Percentiles rank a stretch among this genome's conserved stretches.
Evolutionary conservation across 2,888 invertebrate species (phyloP).

Genomic region (Leptarthrus brevirostris): DNA sequence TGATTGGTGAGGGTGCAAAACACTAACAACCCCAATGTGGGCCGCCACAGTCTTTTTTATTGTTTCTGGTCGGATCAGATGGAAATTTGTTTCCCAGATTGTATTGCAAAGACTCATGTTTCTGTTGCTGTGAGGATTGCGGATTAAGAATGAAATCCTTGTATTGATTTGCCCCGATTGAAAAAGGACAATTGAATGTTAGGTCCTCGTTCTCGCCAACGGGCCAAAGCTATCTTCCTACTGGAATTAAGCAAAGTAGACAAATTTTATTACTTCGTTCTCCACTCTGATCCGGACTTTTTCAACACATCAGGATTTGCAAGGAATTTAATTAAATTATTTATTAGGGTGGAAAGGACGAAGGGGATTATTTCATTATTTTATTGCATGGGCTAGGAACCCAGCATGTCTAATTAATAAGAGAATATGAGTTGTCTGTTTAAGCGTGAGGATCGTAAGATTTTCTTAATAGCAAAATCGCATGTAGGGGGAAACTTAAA

Average conservation of each 20-base stretch:
- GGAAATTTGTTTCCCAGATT: constrained; percentile 26
- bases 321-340: constrained; percentile 50
- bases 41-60: constrained; percentile 44
- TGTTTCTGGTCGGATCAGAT: constrained; percentile 39
- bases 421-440: too few species aligned
- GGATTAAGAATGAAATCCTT: constrained; percentile 38
- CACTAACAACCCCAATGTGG: constrained; percentile 49
- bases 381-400: constrained; percentile 39
- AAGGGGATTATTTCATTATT: constrained; percentile 50
- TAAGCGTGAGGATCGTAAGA: too few species aligned
- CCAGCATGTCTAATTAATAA: constrained; percentile 52
- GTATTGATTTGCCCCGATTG: constrained; percentile 45
- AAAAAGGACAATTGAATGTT: constrained; percentile 7
- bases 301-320: constrained; percentile 25
- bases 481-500: too few species aligned
- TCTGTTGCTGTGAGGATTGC: constrained; percentile 8
- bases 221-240: constrained; percentile 31
- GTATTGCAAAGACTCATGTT: constrained; percentile 5
- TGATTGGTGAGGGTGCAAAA: constrained; percentile 45
- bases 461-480: too few species aligned
- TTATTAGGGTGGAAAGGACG: constrained; percentile 54
- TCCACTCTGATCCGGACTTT: neutral
- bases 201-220: constrained; percentile 24
- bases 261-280: constrained; percentile 39
- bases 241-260: constrained; percentile 19